Evolutionary conservation across 2,797 vertebrate species (phyloP), one percentile per base, ranked within the genome.

Genomic region (Sternotherus odoratus): DNA sequence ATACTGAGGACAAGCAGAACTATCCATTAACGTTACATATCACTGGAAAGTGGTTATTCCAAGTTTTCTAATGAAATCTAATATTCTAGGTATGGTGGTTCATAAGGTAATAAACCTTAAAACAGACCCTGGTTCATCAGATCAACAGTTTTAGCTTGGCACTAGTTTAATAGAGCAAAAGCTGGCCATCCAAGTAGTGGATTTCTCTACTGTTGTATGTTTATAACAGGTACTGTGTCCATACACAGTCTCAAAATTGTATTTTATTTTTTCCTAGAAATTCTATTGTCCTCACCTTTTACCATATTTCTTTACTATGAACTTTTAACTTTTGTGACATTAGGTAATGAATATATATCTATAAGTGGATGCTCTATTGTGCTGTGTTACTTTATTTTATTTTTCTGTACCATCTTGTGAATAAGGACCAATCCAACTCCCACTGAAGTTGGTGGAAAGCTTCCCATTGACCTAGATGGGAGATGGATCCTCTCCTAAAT

Each of bases 381-480:
- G 87, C 1, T 87, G 43, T 66, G 43, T 78, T 91, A 93, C 4
- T 91, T 91, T 96, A 86, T 78, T 60, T 87, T 82, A 43, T 51
- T 87, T 92, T 86, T 93, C 91, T 86, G 83, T 85, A 91, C 91
- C 74, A 96, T 78, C 85, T 91, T 97, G 54, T 87, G 57, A 87
- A 84, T 94, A 95, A 89, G 51, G 90, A 83, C 93, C 90, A 95
- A 90, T 91, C 79, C 90, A 95, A 87, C 36, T 95, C 50, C 63
- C 79, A 94, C 53, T 88, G 87, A 95, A 95, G 81, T 89, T 90
- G 94, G 80, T 79, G 74, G 10, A 90, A 94, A 89, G 63, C 94
- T 69, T 82, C 46, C 92, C 46, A 91, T 26, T 54, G 77, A 94
- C 93, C 85, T 51, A 79, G 90, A 82, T 50, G 39, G 30, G 53